phyloP scores from a whole-genome alignment of 2,113 vertebrate genomes.

The Hemiprocne comata region DNA sequence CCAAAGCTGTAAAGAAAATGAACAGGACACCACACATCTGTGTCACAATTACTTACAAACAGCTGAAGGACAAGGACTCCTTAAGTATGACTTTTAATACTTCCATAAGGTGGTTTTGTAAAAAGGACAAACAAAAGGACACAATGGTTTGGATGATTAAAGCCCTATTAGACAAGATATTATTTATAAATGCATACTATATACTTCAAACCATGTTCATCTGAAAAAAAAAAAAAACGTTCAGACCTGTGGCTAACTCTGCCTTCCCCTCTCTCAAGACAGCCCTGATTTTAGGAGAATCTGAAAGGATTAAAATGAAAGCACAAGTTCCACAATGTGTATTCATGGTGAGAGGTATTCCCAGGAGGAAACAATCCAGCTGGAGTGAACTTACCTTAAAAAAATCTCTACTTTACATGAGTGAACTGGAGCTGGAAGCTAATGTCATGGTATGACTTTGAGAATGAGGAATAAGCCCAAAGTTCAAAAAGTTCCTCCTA shows the following conservation, averaged over 20 bases:
- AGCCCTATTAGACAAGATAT: not conserved
- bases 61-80: accelerated
- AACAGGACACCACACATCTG: not conserved
- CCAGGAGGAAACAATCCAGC: not conserved
- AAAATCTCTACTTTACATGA: not conserved
- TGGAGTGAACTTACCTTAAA: not conserved
- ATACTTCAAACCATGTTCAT: not conserved
- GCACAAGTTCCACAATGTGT: not conserved
- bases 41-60: not conserved
- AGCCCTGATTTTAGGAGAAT: not conserved
- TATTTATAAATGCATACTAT: not conserved
- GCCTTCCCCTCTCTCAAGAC: not conserved
- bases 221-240: not conserved
- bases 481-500: not conserved
- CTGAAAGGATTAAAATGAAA: not conserved
- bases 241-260: not conserved
- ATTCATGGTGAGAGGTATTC: not conserved
- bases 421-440: not conserved
- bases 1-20: not conserved
- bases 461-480: not conserved
- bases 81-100: not conserved
- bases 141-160: not conserved
- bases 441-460: not conserved
- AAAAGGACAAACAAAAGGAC: not conserved
- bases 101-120: not conserved